A percentile compares a stretch with the other conserved stretches of the same genome.
Evolutionary conservation across 2,888 invertebrate species (phyloP).

Genomic region (Ennomos erosarius): DNA sequence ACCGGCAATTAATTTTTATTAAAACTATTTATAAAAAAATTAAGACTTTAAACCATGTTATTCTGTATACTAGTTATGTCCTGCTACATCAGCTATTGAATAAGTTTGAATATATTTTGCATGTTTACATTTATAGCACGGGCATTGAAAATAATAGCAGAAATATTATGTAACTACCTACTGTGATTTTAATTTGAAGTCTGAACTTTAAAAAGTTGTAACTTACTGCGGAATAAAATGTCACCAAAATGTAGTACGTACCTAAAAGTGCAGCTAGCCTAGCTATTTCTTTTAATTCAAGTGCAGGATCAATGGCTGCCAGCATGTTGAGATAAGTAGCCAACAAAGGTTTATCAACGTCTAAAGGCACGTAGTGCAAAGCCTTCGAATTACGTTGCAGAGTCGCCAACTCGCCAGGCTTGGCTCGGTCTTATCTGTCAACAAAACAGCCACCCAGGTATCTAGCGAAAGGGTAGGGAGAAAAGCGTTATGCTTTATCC

Average conservation of each 20-base stretch:
- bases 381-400: conserved; percentile 65
- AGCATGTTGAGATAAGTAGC: conserved; percentile 63
- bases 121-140: no score
- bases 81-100: no score
- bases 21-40: no score
- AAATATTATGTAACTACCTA: no score
- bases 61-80: no score
- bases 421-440: conserved; percentile 75
- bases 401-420: conserved; percentile 53
- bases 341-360: conserved; percentile 72
- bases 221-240: not conserved
- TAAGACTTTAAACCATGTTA: no score
- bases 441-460: conserved; percentile 64
- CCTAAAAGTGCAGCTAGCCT: conserved; percentile 24
- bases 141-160: no score
- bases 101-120: no score
- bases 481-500: conserved; percentile 50
- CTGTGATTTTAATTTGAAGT: no score
- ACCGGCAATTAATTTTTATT: no score
- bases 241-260: conserved; percentile 1
- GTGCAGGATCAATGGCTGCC: conserved; percentile 49
- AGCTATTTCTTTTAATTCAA: conserved; percentile 52
- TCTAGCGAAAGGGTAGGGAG: conserved; percentile 46
- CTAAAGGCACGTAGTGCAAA: conserved; percentile 67
- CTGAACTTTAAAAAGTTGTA: no score